phyloP scores from a whole-genome alignment of 64 coral and sea anemone species.

The Stichodactyla mertensii region DNA sequence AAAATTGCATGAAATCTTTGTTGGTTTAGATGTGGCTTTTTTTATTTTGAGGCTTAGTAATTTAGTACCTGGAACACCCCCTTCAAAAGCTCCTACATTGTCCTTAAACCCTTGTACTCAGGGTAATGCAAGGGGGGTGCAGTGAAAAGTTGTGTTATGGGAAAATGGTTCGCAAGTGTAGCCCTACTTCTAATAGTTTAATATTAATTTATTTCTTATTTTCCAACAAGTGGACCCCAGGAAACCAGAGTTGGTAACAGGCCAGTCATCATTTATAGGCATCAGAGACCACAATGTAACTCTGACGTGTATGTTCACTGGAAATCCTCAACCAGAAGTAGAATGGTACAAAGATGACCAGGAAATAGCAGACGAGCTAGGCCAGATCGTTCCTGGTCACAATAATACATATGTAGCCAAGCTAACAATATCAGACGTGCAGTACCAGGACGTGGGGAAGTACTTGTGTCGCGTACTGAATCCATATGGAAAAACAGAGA shows the following conservation, averaged over 20 bases:
- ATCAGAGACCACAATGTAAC: constrained; percentile 7
- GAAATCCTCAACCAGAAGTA: not conserved
- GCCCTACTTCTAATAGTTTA: too few relatives aligned
- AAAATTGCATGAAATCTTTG: too few relatives aligned
- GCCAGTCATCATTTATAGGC: not conserved
- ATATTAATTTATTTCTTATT: not conserved
- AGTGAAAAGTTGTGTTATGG: too few relatives aligned
- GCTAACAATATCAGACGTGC: not conserved
- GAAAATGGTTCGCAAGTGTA: too few relatives aligned
- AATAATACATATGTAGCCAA: constrained; percentile 15
- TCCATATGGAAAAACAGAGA: constrained; percentile 13
- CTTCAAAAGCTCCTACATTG: too few relatives aligned
- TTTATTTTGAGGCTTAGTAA: too few relatives aligned
- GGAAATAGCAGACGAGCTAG: not conserved
- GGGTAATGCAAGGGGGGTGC: too few relatives aligned
- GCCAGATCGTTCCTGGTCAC: not conserved
- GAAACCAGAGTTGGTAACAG: not conserved
- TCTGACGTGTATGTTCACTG: constrained; percentile 7
- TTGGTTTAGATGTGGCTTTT: too few relatives aligned
- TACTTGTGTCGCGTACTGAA: constrained; percentile 22
- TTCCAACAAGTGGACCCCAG: not conserved
- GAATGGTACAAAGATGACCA: constrained; percentile 39
- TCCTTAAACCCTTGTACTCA: too few relatives aligned
- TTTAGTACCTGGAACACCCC: too few relatives aligned
- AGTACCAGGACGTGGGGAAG: constrained; percentile 15